Conservation (phyloP, 2,888 invertebrate genomes). For the Himalopsyche japonica region DNA sequence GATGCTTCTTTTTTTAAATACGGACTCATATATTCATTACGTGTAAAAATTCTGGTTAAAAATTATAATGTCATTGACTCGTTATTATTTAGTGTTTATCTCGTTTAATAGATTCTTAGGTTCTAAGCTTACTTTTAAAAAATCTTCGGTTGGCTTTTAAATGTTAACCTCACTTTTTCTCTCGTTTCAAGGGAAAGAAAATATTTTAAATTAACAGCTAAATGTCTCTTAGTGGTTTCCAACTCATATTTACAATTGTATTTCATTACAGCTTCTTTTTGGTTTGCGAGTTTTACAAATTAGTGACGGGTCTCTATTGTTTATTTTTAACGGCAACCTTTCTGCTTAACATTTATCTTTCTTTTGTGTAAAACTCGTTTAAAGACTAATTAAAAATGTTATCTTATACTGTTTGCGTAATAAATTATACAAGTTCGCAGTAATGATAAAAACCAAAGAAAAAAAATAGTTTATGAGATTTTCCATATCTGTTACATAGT, state of each 20-base stretch:
- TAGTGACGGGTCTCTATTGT: constrained; percentile 8
- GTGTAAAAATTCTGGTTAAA: background rate
- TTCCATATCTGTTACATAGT: background rate
- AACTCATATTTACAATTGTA: constrained; percentile 22
- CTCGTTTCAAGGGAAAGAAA: constrained; percentile 18
- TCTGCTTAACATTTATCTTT: constrained; percentile 6
- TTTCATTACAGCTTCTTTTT: constrained; percentile 24
- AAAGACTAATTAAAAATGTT: constrained; percentile 8
- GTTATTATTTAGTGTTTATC: background rate
- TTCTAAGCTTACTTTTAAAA: background rate
- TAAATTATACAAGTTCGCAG: constrained; percentile 3
- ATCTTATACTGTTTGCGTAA: constrained; percentile 12
- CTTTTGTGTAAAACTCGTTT: constrained; percentile 15
- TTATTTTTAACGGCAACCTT: constrained; percentile 13
- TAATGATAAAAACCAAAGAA: background rate
- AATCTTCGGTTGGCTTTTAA: background rate
- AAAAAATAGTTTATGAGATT: background rate
- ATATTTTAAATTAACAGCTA: constrained; percentile 38
- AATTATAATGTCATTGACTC: background rate
- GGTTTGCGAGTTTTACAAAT: constrained; percentile 26
- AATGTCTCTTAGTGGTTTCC: constrained; percentile 29
- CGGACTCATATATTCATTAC: background rate
- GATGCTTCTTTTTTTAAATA: too few species aligned
- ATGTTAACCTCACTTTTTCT: constrained; percentile 3
- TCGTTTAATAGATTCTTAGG: background rate